These are phyloP conservation scores for Drosophila paranaensis DNA, from an alignment of 2,888 invertebrate genomes.

Conservation along the genomic window DNA sequence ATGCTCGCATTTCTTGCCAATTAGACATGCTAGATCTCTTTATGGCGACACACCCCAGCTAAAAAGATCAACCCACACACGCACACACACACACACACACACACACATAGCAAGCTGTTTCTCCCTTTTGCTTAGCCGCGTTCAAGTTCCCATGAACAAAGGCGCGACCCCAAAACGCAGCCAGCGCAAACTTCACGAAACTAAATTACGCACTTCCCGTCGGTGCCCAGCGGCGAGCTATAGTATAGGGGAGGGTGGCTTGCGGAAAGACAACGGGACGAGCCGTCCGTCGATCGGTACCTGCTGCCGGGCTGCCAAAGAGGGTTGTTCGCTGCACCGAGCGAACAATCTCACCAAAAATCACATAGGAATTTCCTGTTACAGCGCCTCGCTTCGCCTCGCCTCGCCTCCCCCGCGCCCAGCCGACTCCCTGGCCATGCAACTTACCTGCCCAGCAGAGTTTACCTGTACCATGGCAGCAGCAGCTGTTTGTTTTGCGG, in stretches of 20 bases:
- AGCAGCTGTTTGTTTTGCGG: slow-evolving; percentile 79
- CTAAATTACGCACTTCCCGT: slow-evolving; percentile 81
- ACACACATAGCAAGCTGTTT: slow-evolving; percentile 4
- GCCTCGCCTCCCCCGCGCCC: slow-evolving; percentile 38
- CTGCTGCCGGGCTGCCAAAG: slow-evolving; percentile 41
- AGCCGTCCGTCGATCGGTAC: slow-evolving; percentile 37
- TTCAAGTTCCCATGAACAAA: slow-evolving; percentile 75
- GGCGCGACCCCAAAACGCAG: slow-evolving; percentile 70
- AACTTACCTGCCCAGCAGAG: slow-evolving; percentile 66
- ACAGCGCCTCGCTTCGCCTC: slow-evolving; percentile 37
- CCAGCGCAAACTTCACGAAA: slow-evolving; percentile 65
- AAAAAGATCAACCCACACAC: slow-evolving; percentile 51
- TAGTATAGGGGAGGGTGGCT: slow-evolving; percentile 58
- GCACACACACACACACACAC: neutral
- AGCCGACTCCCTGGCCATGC: slow-evolving; percentile 22
- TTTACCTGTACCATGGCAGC: slow-evolving; percentile 66
- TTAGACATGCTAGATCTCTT: slow-evolving; percentile 22
- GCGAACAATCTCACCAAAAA: slow-evolving; percentile 73
- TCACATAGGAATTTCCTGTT: slow-evolving; percentile 81
- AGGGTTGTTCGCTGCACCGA: slow-evolving; percentile 47
- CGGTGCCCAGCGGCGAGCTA: slow-evolving; percentile 44
- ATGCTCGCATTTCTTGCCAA: slow-evolving; percentile 22
- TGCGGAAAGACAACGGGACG: slow-evolving; percentile 54
- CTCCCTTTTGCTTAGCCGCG: slow-evolving; percentile 32
- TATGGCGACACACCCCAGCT: slow-evolving; percentile 31